These are phyloP conservation scores for Sphaeridia pumilis DNA, from an alignment of 2,888 invertebrate species.

Conservation along the genomic window DNA sequence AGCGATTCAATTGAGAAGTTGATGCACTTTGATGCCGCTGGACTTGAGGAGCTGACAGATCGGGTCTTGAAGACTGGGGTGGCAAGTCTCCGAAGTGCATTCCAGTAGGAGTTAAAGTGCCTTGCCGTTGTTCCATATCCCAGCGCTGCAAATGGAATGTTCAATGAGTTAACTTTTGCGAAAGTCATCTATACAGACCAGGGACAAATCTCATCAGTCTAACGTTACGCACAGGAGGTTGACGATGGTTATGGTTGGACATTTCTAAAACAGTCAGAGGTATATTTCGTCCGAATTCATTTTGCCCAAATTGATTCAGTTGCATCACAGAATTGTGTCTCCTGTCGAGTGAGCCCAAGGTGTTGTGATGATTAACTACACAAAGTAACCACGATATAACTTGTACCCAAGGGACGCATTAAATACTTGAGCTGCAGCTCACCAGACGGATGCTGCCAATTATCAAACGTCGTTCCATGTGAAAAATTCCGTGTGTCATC, in stretches of 20 bases:
- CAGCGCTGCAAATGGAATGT: too few species aligned
- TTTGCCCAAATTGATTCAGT: neutral
- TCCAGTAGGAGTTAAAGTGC: too few species aligned
- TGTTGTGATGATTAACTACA: neutral
- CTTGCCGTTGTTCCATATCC: too few species aligned
- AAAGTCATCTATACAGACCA: too few species aligned
- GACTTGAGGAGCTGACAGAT: too few species aligned
- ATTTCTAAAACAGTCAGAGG: slow-evolving; percentile 35
- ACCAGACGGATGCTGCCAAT: neutral
- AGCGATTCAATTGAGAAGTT: slow-evolving; percentile 25
- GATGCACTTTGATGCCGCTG: slow-evolving; percentile 43
- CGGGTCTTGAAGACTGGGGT: too few species aligned
- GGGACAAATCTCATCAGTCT: neutral
- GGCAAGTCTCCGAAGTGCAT: too few species aligned
- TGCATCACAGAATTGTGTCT: neutral
- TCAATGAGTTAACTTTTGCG: too few species aligned
- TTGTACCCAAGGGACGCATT: too few species aligned
- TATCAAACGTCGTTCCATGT: neutral
- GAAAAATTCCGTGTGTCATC: slow-evolving; percentile 40
- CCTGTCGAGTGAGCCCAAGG: neutral
- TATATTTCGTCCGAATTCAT: slow-evolving; percentile 19
- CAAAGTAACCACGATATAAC: too few species aligned
- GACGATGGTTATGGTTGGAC: neutral
- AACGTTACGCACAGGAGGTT: neutral
- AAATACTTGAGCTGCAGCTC: too few species aligned